phyloP scores from a whole-genome alignment of 2,113 vertebrate genomes.

The Microcebus jonahi region DNA sequence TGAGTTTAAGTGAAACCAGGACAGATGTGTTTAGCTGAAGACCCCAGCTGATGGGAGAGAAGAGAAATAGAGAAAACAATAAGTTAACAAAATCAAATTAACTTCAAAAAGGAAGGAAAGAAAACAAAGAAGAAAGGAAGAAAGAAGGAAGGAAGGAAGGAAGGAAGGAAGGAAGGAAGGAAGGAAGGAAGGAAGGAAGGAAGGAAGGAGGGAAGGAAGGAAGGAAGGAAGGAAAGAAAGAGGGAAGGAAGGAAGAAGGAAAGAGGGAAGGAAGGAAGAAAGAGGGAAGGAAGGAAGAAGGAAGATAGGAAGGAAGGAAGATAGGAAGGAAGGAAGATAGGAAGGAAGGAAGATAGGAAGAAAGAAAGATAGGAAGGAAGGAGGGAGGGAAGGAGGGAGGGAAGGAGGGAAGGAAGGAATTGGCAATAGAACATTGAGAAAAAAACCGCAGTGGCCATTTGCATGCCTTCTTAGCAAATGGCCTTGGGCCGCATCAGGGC shows the following conservation, averaged over 20 bases:
- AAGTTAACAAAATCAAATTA: too few species aligned
- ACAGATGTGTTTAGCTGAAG: too few species aligned
- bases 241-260: fast-evolving
- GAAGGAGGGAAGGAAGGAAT: too few species aligned
- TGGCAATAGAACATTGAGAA: fast-evolving
- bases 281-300: too few species aligned
- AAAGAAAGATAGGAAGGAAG: too few species aligned
- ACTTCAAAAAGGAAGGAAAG: background rate
- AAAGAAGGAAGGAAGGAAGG: too few species aligned
- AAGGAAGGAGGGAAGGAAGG: background rate
- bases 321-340: too few species aligned
- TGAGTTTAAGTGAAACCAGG: background rate
- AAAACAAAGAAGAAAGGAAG: too few species aligned
- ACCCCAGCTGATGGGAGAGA: fast-evolving
- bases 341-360: too few species aligned
- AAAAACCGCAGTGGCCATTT: too few species aligned
- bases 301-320: too few species aligned
- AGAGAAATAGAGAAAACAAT: background rate
- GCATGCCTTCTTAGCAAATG: background rate
- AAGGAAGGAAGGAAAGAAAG: fast-evolving
- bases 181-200: fast-evolving
- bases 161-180: fast-evolving
- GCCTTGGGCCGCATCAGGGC: fast-evolving
- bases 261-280: fast-evolving
- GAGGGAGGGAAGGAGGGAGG: too few species aligned